A percentile compares a stretch with the other conserved stretches of the same genome.
phyloP scores from a whole-genome alignment of 2,888 invertebrate species.

The Parnassius glacialis region DNA sequence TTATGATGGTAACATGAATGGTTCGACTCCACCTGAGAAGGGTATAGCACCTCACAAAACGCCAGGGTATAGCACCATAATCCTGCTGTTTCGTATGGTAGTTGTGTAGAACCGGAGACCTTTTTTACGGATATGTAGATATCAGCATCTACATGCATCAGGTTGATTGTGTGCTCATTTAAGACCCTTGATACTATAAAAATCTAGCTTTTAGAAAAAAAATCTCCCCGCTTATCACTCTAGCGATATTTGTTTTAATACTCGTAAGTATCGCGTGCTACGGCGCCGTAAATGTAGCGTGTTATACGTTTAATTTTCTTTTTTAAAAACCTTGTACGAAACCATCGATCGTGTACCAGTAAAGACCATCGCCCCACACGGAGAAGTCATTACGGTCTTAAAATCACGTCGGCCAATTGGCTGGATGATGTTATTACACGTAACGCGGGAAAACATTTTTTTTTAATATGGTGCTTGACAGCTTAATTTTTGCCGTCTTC shows the following conservation, averaged over 20 bases:
- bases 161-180: too few species aligned
- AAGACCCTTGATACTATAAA: too few species aligned
- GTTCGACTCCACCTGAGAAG: too few species aligned
- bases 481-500: slow-evolving; percentile 38
- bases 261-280: slow-evolving; percentile 38
- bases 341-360: slow-evolving; percentile 39
- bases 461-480: slow-evolving; percentile 44
- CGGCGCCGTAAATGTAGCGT: slow-evolving; percentile 35
- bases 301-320: slow-evolving; percentile 39
- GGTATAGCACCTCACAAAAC: too few species aligned
- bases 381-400: slow-evolving; percentile 37
- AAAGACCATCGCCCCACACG: slow-evolving; percentile 38
- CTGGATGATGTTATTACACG: slow-evolving; percentile 55
- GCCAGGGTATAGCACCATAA: too few species aligned
- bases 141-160: too few species aligned
- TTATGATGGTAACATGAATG: too few species aligned
- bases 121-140: too few species aligned
- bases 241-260: slow-evolving; percentile 37
- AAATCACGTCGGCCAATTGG: slow-evolving; percentile 47
- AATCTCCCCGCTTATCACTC: not conserved
- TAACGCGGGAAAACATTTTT: slow-evolving; percentile 43
- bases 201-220: too few species aligned
- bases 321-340: slow-evolving; percentile 36
- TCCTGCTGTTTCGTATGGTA: too few species aligned
- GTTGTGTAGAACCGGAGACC: too few species aligned